phyloP scores from a whole-genome alignment of 2,113 vertebrate species.

The Neoarius graeffei region DNA sequence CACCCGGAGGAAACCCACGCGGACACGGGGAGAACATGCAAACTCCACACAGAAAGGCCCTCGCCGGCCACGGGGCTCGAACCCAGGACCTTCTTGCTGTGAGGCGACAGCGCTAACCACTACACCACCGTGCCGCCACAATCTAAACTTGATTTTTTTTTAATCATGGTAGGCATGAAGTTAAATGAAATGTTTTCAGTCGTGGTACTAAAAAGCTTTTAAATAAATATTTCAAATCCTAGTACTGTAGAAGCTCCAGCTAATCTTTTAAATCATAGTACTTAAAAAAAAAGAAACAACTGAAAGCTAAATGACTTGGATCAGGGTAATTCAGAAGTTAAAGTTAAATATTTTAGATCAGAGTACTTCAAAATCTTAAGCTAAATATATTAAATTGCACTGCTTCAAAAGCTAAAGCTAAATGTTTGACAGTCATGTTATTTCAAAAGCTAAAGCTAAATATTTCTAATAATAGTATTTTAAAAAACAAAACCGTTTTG shows the following conservation, averaged over 20 bases:
- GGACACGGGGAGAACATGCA: too few relatives aligned
- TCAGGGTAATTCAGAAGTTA: not conserved
- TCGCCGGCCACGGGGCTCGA: too few relatives aligned
- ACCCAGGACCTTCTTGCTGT: too few relatives aligned
- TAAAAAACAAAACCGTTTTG: not conserved
- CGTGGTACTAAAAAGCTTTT: not conserved
- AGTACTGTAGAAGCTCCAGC: not conserved
- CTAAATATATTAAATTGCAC: not conserved
- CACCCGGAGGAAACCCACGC: too few relatives aligned
- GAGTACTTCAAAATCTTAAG: not conserved
- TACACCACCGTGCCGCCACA: too few relatives aligned
- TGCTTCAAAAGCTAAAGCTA: not conserved
- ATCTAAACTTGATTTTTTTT: too few relatives aligned
- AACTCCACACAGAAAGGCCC: too few relatives aligned
- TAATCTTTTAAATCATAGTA: not conserved
- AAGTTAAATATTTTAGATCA: not conserved
- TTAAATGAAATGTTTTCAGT: not conserved
- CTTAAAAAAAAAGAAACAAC: not conserved
- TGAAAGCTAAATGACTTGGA: not conserved
- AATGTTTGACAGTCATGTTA: too few relatives aligned
- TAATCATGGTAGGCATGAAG: not conserved
- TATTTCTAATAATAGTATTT: not conserved
- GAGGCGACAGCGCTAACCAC: too few relatives aligned
- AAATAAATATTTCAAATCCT: not conserved
- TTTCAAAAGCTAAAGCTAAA: not conserved